These are phyloP conservation scores for Monodelphis domestica DNA, from an alignment of 2,797 vertebrate genomes.

Conservation along the genomic window DNA sequence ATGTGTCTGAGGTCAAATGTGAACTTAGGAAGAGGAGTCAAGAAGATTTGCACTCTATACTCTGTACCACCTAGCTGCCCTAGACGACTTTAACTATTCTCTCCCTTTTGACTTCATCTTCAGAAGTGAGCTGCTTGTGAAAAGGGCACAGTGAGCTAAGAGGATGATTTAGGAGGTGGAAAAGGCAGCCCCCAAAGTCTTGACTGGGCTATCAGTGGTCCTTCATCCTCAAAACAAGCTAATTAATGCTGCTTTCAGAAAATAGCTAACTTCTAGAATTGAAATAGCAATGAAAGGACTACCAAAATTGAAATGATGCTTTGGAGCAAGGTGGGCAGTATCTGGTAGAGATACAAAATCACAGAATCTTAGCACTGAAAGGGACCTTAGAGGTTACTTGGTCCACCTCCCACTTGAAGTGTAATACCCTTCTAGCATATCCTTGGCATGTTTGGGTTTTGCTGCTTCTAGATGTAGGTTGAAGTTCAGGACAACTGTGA, in stretches of 20 bases:
- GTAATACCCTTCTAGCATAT: neutral
- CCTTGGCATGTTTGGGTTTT: neutral
- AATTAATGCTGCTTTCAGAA: neutral
- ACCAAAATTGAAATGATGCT: neutral
- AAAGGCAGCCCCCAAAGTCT: neutral
- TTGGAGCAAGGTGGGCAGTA: neutral
- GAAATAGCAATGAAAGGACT: neutral
- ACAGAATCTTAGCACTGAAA: neutral
- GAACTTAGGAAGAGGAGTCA: neutral
- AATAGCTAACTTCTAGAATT: neutral
- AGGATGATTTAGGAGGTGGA: neutral
- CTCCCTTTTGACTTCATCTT: neutral
- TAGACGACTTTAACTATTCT: neutral
- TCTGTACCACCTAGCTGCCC: neutral
- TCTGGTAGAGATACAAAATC: neutral
- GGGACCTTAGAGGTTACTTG: neutral
- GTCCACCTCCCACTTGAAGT: neutral
- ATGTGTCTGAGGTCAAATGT: neutral
- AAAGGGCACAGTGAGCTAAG: neutral
- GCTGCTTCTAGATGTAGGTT: constrained; percentile 36
- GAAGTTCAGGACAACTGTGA: constrained; percentile 38
- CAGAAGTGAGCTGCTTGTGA: neutral
- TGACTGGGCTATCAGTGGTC: neutral
- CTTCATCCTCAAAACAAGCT: neutral
- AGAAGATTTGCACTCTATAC: neutral